Base-by-base conservation (phyloP, 1,140 invertebrate genomes). In the Gonatopus flavifemur region DNA sequence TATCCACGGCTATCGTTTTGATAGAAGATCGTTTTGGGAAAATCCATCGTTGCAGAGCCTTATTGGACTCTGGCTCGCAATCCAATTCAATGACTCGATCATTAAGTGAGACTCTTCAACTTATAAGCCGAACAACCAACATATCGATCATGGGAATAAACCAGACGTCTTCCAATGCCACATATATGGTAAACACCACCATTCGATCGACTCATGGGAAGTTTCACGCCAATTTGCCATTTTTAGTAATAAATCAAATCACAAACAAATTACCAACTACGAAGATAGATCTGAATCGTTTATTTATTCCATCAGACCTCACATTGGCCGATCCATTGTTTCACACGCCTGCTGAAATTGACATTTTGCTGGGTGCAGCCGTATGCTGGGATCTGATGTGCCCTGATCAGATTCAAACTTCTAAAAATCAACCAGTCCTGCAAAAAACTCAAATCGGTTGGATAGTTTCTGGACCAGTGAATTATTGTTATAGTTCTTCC, bases 381-480 rank as follows among this genome's bases (percentile, higher is more conserved):
- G 13, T 59, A 22, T 70, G 67, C 53, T 70, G 60, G 55, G 46
- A 68, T 10, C 30, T 72, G 25, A 32, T 72, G 2, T 52, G 52
- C 18, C 49, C 43, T 13, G 59, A 67, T n/a, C 39, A 60, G 12
- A 13, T 57, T n/a, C n/a, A n/a, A n/a, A n/a, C n/a, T n/a, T n/a
- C n/a, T n/a, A 24, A 43, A n/a, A 10, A 13, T n/a, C 19, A 24
- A 22, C 39, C 51, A 1, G 54, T 52, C 24, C n/a, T 59, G 3
- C 52, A 59, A 9, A 54, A 52, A n/a, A 59, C 56, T 30, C 54
- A 49, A 33, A 36, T 59, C 0, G 48, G 52, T 3, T 59, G 55
- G 22, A 28, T 59, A 7, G 45, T 58, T 20, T 58, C 51, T 33
- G 52, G 56, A n/a, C n/a, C n/a, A n/a, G n/a, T n/a, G n/a, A n/a